phyloP scores from a whole-genome alignment of 2,888 invertebrate species.

The Adineta ricciae region DNA sequence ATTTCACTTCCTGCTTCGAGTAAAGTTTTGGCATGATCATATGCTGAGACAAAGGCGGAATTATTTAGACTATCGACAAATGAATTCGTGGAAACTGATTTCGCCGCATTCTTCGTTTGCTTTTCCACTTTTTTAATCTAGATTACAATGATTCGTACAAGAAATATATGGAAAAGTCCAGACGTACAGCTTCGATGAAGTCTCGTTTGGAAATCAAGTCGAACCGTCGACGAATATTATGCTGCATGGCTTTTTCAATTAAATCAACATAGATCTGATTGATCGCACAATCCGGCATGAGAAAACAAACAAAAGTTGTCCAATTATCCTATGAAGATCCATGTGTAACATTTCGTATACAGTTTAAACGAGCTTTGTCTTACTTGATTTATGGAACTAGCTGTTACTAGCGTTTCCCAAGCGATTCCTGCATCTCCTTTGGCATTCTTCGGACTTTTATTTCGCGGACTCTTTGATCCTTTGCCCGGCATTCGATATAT shows the following conservation, averaged over 20 bases:
- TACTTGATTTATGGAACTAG: neutral
- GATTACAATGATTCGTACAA: no score
- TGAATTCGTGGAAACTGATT: constrained; percentile 1
- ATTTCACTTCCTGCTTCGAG: constrained; percentile 46
- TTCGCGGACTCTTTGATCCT: neutral
- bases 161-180: no score
- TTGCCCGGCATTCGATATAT: neutral
- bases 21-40: constrained; percentile 43
- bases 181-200: constrained; percentile 3
- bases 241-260: constrained; percentile 26
- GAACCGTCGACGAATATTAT: constrained; percentile 25
- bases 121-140: constrained; percentile 11
- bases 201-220: constrained; percentile 29
- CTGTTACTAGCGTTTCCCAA: neutral
- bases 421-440: neutral
- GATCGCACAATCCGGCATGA: constrained; percentile 20
- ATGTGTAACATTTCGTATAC: neutral
- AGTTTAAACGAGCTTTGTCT: neutral
- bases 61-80: neutral
- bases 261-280: constrained; percentile 32
- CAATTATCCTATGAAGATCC: constrained; percentile 24
- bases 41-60: neutral
- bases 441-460: neutral
- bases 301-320: constrained; percentile 23
- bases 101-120: neutral